Base-by-base conservation (phyloP, 1,140 invertebrate species). In the Drosophila gunungcola region DNA sequence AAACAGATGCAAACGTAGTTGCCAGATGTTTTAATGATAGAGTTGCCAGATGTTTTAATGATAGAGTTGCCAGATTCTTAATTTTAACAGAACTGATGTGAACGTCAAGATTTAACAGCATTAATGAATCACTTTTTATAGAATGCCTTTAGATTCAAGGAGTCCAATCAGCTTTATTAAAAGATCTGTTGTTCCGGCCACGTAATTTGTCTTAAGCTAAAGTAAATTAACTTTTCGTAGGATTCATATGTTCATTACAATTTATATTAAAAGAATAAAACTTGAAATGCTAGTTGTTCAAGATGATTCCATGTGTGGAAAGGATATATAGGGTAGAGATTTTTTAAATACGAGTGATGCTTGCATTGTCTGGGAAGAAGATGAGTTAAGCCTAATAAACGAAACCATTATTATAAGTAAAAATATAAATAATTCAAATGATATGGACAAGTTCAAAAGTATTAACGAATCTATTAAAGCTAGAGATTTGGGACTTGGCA, bases 211-310 rank as follows among this genome's bases (percentile, higher is more conserved):
- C 7, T 32, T 32, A 32, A 32, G 2, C 29, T 34, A 2, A 1
- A 36, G 11, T 9, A 25, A 46, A 46, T 25, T 46, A 6, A 12
- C 7, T 16, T 16, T 21, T 4, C 7, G 32, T 36, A 36, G 9
- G 11, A 52, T n/a, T 21, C 12, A 7, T 36, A 11, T 36, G 6
- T 21, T 36, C 2, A 21, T 36, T 25, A 36, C 11, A 12, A 36
- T 53, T 36, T 12, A 53, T 36, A 52, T 36, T 38, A 36, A 36
- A 36, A 21, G 2, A n/a, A 21, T 53, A 53, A 53, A 21, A 53
- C 51, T 53, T 36, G 6, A 53, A 12, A 53, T 21, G 16, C 9
- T 7, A 2, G 32, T 21, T 21, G 32, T 36, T 36, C 10, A 13
- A 7, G 25, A 49, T 12, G 3, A 52, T 36, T 52, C 32, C 5